Base-by-base conservation (phyloP, 2,888 invertebrate species). In the Limnephilus marmoratus region DNA sequence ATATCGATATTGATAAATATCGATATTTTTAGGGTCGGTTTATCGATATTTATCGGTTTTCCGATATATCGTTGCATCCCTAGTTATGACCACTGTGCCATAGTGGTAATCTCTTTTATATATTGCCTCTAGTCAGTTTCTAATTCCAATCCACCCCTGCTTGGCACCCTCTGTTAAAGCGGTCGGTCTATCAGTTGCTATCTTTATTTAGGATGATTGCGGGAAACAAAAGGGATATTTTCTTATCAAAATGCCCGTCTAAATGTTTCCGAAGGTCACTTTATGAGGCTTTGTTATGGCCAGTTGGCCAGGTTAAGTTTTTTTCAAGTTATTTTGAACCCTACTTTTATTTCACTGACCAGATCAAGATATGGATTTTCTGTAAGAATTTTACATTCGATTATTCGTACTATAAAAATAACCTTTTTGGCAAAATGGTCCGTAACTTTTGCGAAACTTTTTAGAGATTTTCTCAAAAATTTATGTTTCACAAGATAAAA, bases 121-220 rank as follows among this genome's bases (percentile, higher is more conserved):
- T 2, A 31, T 31, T 31, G 2, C 31, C 31, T 31, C 31, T 31
- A 5, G 18, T 15, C 53, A 18, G 18, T 68, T 68, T 68, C 3
- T 24, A n/a, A n/a, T 68, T 0, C 68, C 9, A 68, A 2, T n/a
- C 85, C 37, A 81, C 13, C 49, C 91, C 68, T 68, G 68, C 9
- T 24, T 68, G 82, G 53, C 90, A 85, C 90, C 90, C 90, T 86
- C 29, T 24, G 18, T 12, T 81, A n/a, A 31, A 53, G 37, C 37
- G 83, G 83, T 45, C 86, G 29, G 85, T 85, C 87, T 81, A 91
- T 91, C 91, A 91, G 91, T 49, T 89, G 91, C 88, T 41, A 92
- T 92, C 92, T 92, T 92, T 92, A 91, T 92, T 92, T 92, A 92
- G 92, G 92, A 92, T 92, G 92, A 92, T 92, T 92, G 92, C 91